phyloP scores from a whole-genome alignment of 2,888 invertebrate genomes.

The Nezara viridula region DNA sequence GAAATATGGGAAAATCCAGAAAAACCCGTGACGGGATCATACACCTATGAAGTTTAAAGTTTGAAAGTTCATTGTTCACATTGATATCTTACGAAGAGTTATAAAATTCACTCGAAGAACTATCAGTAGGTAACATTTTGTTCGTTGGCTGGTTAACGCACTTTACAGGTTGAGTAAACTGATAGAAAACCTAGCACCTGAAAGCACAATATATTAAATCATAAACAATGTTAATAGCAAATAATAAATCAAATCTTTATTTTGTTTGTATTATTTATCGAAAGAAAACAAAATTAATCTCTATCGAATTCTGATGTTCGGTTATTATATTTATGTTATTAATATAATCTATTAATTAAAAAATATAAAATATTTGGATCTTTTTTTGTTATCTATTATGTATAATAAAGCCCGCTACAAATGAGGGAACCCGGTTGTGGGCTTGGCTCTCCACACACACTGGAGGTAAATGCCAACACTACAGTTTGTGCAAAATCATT shows the following conservation, averaged over 20 bases:
- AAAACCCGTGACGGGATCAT: constrained; percentile 14
- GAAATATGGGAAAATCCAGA: constrained; percentile 36
- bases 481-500: no score
- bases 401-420: no score
- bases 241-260: neutral
- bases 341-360: neutral
- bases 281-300: neutral
- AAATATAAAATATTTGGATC: neutral
- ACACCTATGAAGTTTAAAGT: constrained; percentile 29
- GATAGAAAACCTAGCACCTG: constrained; percentile 32
- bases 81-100: constrained; percentile 28
- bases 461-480: no score
- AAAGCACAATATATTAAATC: constrained; percentile 2
- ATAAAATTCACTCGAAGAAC: constrained; percentile 9
- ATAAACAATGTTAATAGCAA: neutral
- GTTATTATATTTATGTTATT: neutral
- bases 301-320: neutral
- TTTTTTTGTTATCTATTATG: neutral
- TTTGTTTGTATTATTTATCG: neutral
- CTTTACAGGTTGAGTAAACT: neutral
- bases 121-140: constrained; percentile 1
- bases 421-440: no score
- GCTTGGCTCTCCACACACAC: no score
- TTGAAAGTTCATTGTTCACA: neutral
- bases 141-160: neutral